Conservation (phyloP, 2,888 invertebrate species). For the Pseudococcus jackbeardsleyi region DNA sequence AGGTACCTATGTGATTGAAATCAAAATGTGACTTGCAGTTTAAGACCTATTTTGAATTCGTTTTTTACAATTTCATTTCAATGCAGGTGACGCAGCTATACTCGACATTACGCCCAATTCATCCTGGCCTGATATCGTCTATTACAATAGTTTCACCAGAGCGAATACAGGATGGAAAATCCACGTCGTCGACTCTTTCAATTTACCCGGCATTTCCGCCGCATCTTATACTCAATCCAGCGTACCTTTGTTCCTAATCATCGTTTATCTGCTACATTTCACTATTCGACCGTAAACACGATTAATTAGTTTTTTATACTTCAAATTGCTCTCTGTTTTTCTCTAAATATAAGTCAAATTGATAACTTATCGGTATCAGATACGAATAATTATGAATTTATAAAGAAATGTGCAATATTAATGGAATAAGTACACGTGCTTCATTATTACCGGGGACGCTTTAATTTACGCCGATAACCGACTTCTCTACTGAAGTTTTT, state of each 20-base stretch:
- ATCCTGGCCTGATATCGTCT: conserved; percentile 91
- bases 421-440: conserved; percentile 11
- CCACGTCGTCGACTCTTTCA: conserved; percentile 85
- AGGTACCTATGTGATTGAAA: too few species aligned
- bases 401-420: conserved; percentile 20
- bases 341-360: neutral
- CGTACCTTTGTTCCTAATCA: conserved; percentile 27
- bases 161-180: conserved; percentile 97
- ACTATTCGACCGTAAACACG: neutral
- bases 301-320: conserved; percentile 17
- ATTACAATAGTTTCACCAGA: conserved; percentile 93
- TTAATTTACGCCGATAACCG: neutral
- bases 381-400: conserved; percentile 13
- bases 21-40: too few species aligned
- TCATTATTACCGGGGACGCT: neutral
- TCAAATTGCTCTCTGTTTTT: conserved; percentile 23
- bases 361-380: conserved; percentile 13
- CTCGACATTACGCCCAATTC: conserved; percentile 88
- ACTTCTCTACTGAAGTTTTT: neutral
- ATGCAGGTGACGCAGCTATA: conserved; percentile 77
- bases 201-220: conserved; percentile 62
- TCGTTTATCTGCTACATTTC: neutral
- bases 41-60: too few species aligned
- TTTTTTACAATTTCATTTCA: neutral
- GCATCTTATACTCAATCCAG: neutral